Evolutionary conservation across 2,113 vertebrate genomes (phyloP).

Genomic region (Apaloderma vittatum): DNA sequence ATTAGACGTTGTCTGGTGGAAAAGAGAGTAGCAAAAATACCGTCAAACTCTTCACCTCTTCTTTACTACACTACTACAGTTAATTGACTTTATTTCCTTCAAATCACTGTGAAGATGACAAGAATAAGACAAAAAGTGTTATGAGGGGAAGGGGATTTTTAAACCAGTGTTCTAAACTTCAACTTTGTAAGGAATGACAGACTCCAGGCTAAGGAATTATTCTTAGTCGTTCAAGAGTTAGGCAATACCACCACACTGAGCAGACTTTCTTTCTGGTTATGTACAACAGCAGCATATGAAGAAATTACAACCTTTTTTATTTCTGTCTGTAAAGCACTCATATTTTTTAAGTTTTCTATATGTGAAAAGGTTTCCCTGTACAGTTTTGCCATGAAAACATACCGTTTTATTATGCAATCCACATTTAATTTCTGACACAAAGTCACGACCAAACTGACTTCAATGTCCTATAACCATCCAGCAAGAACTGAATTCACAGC

Average conservation of each 20-base stretch:
- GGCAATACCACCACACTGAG: neutral
- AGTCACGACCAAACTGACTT: neutral
- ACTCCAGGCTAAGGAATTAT: neutral
- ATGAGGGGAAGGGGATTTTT: neutral
- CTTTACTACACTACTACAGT: neutral
- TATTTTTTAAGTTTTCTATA: neutral
- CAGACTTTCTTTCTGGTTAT: neutral
- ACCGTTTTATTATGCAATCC: neutral
- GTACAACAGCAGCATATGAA: neutral
- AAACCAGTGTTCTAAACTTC: neutral
- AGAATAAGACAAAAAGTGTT: neutral
- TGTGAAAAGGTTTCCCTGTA: neutral
- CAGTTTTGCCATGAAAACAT: neutral
- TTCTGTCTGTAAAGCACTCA: neutral
- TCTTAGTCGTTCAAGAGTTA: neutral
- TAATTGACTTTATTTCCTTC: neutral
- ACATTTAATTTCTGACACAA: neutral
- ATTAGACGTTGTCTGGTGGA: neutral
- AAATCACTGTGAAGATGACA: neutral
- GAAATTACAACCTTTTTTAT: neutral
- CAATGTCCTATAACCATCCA: neutral
- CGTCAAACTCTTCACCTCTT: neutral
- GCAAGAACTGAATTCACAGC: rapidly evolving
- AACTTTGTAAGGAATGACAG: neutral
- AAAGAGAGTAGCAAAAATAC: neutral